Evolutionary conservation across 2,888 invertebrate genomes (phyloP), one percentile per base, ranked within the genome.

Genomic region (Rotaria socialis): DNA sequence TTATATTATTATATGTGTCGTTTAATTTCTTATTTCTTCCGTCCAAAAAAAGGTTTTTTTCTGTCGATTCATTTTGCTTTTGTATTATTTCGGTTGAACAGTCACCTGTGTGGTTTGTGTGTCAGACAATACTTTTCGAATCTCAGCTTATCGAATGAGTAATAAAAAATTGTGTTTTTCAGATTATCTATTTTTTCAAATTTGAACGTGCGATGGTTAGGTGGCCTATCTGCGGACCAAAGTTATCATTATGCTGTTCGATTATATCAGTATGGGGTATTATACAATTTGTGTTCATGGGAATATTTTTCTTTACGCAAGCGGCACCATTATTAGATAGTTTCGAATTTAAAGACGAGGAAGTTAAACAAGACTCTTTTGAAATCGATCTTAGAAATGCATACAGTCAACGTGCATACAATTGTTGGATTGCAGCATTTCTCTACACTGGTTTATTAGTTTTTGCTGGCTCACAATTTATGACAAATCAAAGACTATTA

Each of bases 351-450:
- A 92, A 92, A 3, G 93, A 90, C 89, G 87, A 90, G n/a, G 86
- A 88, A n/a, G 41, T 85, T 10, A 67, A 80, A 92, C 92, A 84
- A 87, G 88, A 0, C 89, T 89, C 8, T 89, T 43, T 93, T 55
- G 74, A 86, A 55, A 52, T 41, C 8, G 88, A 88, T 85, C 86
- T 87, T n/a, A 85, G 87, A 55, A 88, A 89, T 74, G 89, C 89
- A 93, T 89, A 93, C 94, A 89, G 90, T n/a, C 89, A 89, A 94
- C 96, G 95, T 91, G 96, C 96, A 2, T 94, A 94, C 90, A 97
- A 96, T 92, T 97, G 96, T 92, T 96, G 96, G 95, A 96, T 96
- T 88, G 96, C 96, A 24, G 96, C 96, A 0, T 94, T 95, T 88
- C 93, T 97, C 87, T 97, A 97, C 89, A 94, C 96, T 43, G 93